Percentiles rank a stretch among this genome's conserved stretches.
phyloP scores from a whole-genome alignment of 2,888 invertebrate species.

The Ormyrus nitidulus region DNA sequence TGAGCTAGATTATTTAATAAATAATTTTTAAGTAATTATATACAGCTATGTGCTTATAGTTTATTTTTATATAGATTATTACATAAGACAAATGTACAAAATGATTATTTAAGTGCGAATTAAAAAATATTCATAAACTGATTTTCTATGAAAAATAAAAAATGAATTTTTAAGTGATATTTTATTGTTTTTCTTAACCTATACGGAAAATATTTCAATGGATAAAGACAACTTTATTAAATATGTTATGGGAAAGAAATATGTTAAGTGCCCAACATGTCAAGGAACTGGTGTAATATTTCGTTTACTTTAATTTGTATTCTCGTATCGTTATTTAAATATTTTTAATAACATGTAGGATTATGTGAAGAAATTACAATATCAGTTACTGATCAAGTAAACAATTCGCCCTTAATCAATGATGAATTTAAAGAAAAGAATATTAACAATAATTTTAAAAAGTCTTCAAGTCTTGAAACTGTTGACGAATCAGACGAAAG shows the following conservation, averaged over 20 bases:
- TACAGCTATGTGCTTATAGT: neutral
- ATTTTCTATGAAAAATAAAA: conserved; percentile 38
- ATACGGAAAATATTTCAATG: conserved; percentile 1
- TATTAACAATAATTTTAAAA: too few species aligned
- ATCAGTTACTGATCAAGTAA: too few species aligned
- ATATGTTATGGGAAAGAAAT: neutral
- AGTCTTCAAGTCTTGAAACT: too few species aligned
- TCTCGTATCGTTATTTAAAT: too few species aligned
- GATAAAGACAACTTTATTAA: conserved; percentile 4
- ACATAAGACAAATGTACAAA: neutral
- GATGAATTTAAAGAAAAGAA: too few species aligned
- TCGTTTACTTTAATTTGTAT: too few species aligned
- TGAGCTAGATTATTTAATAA: conserved; percentile 19
- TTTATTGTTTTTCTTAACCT: conserved; percentile 29
- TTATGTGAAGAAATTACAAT: neutral
- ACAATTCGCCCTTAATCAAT: too few species aligned
- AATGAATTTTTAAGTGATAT: neutral
- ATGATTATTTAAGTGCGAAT: neutral
- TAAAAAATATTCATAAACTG: conserved; percentile 1
- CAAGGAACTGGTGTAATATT: conserved; percentile 10
- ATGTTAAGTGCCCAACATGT: conserved; percentile 19
- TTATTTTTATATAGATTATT: conserved; percentile 28
- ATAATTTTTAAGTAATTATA: conserved; percentile 9
- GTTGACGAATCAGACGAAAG: too few species aligned
- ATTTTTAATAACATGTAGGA: neutral